These are phyloP conservation scores for Serrognathus titanus DNA, from an alignment of 2,888 invertebrate genomes.

Conservation along the genomic window DNA sequence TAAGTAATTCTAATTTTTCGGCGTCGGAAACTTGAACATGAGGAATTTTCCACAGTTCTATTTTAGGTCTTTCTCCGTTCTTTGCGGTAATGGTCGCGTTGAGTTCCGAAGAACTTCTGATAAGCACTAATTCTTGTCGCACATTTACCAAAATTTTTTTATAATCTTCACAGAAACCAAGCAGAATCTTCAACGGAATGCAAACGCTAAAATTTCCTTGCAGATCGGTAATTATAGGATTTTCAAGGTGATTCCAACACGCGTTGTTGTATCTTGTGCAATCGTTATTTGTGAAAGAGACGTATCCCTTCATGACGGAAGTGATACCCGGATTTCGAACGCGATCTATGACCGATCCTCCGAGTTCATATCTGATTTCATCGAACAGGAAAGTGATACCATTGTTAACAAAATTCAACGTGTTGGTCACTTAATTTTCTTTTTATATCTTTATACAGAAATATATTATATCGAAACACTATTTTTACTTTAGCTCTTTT, in stretches of 20 bases:
- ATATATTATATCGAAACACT: neutral
- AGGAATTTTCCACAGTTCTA: constrained; percentile 23
- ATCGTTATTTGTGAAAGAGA: constrained; percentile 33
- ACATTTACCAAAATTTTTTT: constrained; percentile 41
- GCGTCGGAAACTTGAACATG: constrained; percentile 14
- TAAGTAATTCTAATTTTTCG: neutral
- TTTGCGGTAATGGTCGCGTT: constrained; percentile 22
- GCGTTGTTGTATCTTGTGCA: constrained; percentile 28
- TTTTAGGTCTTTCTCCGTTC: constrained; percentile 10
- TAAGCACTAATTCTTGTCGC: constrained; percentile 43
- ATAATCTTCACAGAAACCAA: constrained; percentile 43
- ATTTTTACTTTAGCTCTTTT: constrained; percentile 7
- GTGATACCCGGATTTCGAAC: constrained; percentile 24
- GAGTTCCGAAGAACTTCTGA: constrained; percentile 29
- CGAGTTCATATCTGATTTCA: too few relatives aligned
- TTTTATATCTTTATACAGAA: too few relatives aligned
- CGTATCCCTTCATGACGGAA: constrained; percentile 40
- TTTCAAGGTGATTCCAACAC: constrained; percentile 25
- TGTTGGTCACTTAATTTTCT: constrained; percentile 33
- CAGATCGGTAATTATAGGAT: constrained; percentile 14
- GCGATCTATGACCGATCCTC: too few relatives aligned
- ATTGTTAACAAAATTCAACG: too few relatives aligned
- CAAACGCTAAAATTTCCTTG: constrained; percentile 5
- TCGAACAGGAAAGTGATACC: too few relatives aligned
- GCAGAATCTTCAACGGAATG: constrained; percentile 30